A percentile compares a stretch with the other conserved stretches of the same genome.
Conservation (phyloP, 2,888 invertebrate species). For the Meiosimyza decipiens region DNA sequence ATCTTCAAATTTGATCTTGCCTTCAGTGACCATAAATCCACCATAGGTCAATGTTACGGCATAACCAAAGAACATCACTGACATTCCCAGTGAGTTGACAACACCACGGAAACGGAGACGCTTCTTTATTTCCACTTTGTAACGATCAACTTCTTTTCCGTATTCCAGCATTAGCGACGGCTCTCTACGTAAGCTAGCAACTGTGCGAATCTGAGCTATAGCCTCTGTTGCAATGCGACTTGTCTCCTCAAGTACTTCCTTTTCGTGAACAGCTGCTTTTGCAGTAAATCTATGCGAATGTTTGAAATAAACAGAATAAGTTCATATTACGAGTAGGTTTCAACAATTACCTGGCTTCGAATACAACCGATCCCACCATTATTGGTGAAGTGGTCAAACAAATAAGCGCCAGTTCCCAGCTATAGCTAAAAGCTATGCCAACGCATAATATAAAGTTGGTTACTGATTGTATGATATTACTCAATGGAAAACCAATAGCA, state of each 20-base stretch:
- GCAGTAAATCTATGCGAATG: constrained; percentile 67
- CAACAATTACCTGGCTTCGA: constrained; percentile 69
- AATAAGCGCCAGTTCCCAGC: constrained; percentile 78
- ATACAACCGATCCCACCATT: constrained; percentile 74
- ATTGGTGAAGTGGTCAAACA: constrained; percentile 75
- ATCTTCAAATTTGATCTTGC: constrained; percentile 72
- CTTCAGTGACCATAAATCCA: constrained; percentile 74
- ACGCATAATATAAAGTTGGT: constrained; percentile 75
- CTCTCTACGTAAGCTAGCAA: constrained; percentile 73
- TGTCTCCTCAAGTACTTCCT: constrained; percentile 73
- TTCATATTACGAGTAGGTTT: background rate
- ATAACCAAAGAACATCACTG: constrained; percentile 78
- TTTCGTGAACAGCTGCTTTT: constrained; percentile 71
- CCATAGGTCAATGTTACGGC: constrained; percentile 79
- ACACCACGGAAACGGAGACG: constrained; percentile 73
- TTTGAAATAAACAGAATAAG: background rate
- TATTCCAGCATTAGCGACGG: constrained; percentile 72
- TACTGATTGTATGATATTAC: constrained; percentile 75
- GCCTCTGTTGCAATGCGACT: constrained; percentile 80
- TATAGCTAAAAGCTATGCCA: constrained; percentile 72
- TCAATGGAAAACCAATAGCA: constrained; percentile 77
- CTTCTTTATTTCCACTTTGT: constrained; percentile 67
- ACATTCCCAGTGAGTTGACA: constrained; percentile 77
- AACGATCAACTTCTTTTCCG: constrained; percentile 69
- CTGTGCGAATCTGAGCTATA: constrained; percentile 77